Evolutionary conservation across 2,797 vertebrate genomes (phyloP).

Genomic region (Rhinophrynus dorsalis): DNA sequence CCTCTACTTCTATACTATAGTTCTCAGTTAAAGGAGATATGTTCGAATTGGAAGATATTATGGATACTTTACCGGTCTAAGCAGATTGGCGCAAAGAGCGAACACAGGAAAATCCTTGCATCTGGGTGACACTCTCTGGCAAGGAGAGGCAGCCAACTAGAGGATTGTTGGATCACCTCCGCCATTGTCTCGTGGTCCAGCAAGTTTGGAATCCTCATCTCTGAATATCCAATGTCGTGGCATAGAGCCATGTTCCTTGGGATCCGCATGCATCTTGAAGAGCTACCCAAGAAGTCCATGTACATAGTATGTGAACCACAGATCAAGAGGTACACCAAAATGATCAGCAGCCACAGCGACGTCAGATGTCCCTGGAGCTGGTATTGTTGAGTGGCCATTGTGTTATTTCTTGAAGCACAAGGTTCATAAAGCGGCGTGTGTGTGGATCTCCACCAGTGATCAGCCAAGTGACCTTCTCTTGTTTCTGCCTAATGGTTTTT

Average conservation of each 20-base stretch:
- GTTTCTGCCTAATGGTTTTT: conserved; percentile 53
- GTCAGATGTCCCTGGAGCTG: background rate
- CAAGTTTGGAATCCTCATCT: conserved; percentile 82
- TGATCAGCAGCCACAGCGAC: conserved; percentile 42
- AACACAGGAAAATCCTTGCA: conserved; percentile 82
- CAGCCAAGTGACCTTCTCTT: background rate
- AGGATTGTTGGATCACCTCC: conserved; percentile 81
- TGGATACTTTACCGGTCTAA: conserved; percentile 79
- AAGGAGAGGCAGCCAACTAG: conserved; percentile 82
- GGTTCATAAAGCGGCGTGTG: background rate
- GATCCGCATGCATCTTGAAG: conserved; percentile 71
- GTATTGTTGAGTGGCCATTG: background rate
- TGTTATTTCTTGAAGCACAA: background rate
- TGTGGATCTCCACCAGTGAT: conserved; percentile 1
- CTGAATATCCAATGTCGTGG: conserved; percentile 78
- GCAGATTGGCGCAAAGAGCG: conserved; percentile 83
- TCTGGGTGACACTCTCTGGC: conserved; percentile 81
- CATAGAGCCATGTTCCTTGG: conserved; percentile 77
- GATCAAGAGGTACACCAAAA: conserved; percentile 46
- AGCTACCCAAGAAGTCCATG: conserved; percentile 61
- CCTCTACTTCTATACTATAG: too few relatives aligned
- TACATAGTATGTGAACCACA: conserved; percentile 17
- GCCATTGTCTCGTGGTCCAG: conserved; percentile 78
- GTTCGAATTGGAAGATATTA: too few relatives aligned
- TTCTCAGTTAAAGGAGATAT: too few relatives aligned